These are phyloP conservation scores for Ethmia dodecea DNA, from an alignment of 2,888 invertebrate genomes.

Conservation along the genomic window DNA sequence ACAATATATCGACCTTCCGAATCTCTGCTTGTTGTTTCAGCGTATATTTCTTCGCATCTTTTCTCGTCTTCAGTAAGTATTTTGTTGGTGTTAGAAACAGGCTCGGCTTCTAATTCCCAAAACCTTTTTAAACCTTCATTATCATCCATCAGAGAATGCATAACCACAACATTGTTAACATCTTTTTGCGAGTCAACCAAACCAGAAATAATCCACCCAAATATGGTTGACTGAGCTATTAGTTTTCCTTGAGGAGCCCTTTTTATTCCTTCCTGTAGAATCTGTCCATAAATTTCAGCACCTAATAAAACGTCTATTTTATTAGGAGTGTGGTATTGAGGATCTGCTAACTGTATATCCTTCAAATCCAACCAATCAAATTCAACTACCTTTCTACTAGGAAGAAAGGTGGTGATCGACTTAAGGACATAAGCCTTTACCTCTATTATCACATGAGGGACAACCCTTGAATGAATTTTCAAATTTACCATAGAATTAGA, in stretches of 20 bases:
- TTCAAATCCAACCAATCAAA: slow-evolving; percentile 16
- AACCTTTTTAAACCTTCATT: too few relatives aligned
- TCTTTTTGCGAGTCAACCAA: neutral
- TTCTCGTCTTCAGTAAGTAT: too few relatives aligned
- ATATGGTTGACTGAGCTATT: slow-evolving; percentile 18
- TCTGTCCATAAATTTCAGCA: slow-evolving; percentile 15
- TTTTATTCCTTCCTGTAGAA: slow-evolving; percentile 12
- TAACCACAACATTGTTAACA: slow-evolving; percentile 5
- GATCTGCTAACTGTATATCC: slow-evolving; percentile 18
- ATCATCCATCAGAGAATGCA: too few relatives aligned
- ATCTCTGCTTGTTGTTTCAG: too few relatives aligned
- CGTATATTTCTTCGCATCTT: too few relatives aligned
- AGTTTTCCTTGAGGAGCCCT: slow-evolving; percentile 8
- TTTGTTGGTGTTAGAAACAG: too few relatives aligned
- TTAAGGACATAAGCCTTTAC: slow-evolving; percentile 20
- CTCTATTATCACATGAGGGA: too few relatives aligned
- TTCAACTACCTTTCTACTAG: slow-evolving; percentile 1
- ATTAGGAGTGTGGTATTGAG: slow-evolving; percentile 13
- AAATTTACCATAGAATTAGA: too few relatives aligned
- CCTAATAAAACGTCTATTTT: slow-evolving; percentile 19
- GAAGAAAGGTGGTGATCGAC: slow-evolving; percentile 13
- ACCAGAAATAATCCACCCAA: slow-evolving; percentile 24
- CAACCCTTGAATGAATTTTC: too few relatives aligned
- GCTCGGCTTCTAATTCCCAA: too few relatives aligned
- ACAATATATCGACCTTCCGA: too few relatives aligned